Evolutionary conservation across 1,140 invertebrate species (phyloP), one percentile per base, ranked within the genome.

Genomic region (Sesamia nonagrioides): DNA sequence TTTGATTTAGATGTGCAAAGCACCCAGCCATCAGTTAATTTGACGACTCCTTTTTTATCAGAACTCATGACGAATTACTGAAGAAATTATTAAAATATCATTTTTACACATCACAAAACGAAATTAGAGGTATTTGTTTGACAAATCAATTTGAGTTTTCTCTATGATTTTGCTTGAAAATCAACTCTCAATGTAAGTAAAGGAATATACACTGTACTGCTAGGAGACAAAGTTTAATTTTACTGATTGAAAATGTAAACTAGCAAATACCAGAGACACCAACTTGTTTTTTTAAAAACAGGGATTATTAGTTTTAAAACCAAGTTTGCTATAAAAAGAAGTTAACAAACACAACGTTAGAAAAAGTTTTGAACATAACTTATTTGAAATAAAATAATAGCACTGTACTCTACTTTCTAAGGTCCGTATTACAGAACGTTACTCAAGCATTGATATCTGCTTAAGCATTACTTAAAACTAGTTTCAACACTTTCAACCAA

Each of bases 1-100:
- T 85, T 93, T n/a, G 91, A 93, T 83, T 92, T 94, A 6, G 93
- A 94, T 42, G 80, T 82, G 83, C 92, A 94, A 54, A 87, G 83
- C 48, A 91, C 87, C 93, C 93, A 94, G 27, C 92, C 92, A 78
- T 92, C 88, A n/a, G 89, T 84, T 45, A 93, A 56, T 60, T 91
- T 83, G 21, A 83, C 73, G 35, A 78, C 79, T 27, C 85, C 83
- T 78, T 84, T 88, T 81, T 91, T 90, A 86, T 83, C 72, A 54
- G 86, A 82, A 85, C 81, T 89, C 90, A 92, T 92, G 37, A 71
- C 77, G 78, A 83, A 85, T 81, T 83, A 66, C 18, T 76, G 50
- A 63, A 82, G 78, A 82, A 83, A 81, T 66, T 45, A 54, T 76
- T 78, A 48, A 61, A 83, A 82, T 77, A 75, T 79, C 63, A 81